Conservation (phyloP, 2,888 invertebrate species). For the Cybosia mesomella region DNA sequence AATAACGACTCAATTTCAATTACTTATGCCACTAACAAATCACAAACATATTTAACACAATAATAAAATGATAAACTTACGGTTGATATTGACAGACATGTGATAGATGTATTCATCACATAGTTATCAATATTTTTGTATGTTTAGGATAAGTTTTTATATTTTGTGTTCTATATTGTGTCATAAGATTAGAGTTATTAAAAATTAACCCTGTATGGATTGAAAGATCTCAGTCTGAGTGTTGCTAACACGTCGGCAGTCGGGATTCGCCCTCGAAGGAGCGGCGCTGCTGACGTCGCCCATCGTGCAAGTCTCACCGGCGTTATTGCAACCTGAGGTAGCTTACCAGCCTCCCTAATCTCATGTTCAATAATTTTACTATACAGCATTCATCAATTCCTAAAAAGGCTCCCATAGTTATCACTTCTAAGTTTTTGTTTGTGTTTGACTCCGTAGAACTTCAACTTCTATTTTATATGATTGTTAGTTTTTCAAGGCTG, state of each 20-base stretch:
- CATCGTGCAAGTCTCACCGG: conserved; percentile 74
- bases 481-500: neutral
- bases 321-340: conserved; percentile 75
- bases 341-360: conserved; percentile 41
- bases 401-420: conserved; percentile 15
- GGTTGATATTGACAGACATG: neutral
- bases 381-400: neutral
- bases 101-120: neutral
- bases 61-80: neutral
- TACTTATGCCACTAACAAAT: neutral
- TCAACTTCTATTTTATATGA: neutral
- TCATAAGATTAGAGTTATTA: conserved; percentile 1
- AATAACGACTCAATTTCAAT: conserved; percentile 1
- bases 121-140: neutral
- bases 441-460: neutral
- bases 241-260: conserved; percentile 60
- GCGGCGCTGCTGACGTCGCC: conserved; percentile 72
- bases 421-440: conserved; percentile 15
- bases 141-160: neutral
- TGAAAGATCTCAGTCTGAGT: conserved; percentile 25
- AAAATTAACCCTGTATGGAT: conserved; percentile 21
- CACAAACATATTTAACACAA: neutral
- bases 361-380: conserved; percentile 9
- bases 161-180: conserved; percentile 7
- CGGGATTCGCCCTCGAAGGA: conserved; percentile 73